Percentiles rank a stretch among this genome's conserved stretches.
These are phyloP conservation scores for Karalla daura DNA, from an alignment of 2,797 vertebrate genomes.

Conservation along the genomic window DNA sequence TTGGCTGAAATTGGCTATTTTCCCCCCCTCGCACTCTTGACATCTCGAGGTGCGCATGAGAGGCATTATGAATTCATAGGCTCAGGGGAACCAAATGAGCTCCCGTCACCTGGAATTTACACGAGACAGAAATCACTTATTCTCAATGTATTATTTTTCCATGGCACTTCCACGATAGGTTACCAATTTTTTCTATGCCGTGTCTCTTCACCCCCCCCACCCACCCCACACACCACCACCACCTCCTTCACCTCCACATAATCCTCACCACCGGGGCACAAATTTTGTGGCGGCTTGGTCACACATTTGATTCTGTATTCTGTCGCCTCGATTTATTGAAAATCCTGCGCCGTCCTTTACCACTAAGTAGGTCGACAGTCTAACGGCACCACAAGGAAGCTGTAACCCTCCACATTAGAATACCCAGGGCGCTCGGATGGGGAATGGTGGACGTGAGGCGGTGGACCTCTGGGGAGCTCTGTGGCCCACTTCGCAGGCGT, in stretches of 20 bases:
- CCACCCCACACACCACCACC: too few relatives aligned
- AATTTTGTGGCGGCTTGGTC: constrained; percentile 58
- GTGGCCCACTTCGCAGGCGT: constrained; percentile 63
- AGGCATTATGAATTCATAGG: constrained; percentile 77
- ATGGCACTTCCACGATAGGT: constrained; percentile 58
- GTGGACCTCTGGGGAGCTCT: constrained; percentile 39
- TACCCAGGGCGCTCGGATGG: constrained; percentile 20
- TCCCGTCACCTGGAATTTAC: constrained; percentile 71
- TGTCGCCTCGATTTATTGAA: constrained; percentile 58
- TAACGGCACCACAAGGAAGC: constrained; percentile 33
- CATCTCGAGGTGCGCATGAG: constrained; percentile 48
- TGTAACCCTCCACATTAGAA: constrained; percentile 30
- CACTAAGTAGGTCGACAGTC: constrained; percentile 63
- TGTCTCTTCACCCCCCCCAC: neutral
- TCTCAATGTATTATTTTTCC: constrained; percentile 68
- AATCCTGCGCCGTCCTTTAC: constrained; percentile 43
- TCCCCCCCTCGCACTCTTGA: constrained; percentile 49
- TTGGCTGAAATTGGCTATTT: constrained; percentile 71
- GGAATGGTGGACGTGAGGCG: constrained; percentile 21
- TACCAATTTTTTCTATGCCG: constrained; percentile 23
- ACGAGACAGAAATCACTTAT: constrained; percentile 72
- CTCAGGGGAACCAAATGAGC: constrained; percentile 71
- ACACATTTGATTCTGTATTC: constrained; percentile 64
- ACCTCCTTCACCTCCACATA: too few relatives aligned
- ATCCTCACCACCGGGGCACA: constrained; percentile 54